Evolutionary conservation across 2,888 invertebrate genomes (phyloP).

Genomic region (Perithous albicinctus): DNA sequence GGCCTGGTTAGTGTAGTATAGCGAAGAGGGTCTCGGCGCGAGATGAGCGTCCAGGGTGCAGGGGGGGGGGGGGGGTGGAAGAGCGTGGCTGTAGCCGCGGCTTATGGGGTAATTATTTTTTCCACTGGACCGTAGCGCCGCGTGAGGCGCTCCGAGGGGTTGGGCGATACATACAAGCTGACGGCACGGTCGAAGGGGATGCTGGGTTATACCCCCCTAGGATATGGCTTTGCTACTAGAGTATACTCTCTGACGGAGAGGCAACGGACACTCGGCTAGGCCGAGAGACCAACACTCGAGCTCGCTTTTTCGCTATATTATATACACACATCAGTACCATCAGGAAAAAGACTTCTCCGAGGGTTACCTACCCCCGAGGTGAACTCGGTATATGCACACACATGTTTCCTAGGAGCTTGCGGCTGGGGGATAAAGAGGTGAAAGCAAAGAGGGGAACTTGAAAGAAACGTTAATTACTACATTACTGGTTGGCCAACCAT

Average conservation of each 20-base stretch:
- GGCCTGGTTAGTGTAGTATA: conserved; percentile 26
- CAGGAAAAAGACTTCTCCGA: not conserved
- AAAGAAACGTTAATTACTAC: conserved; percentile 81
- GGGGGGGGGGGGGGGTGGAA: too few species aligned
- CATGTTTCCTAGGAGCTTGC: conserved; percentile 62
- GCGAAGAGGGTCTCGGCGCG: conserved; percentile 7
- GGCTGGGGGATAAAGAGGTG: conserved; percentile 63
- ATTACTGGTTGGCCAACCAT: conserved; percentile 77
- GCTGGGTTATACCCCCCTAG: conserved; percentile 20
- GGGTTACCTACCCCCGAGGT: conserved; percentile 12
- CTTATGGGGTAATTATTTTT: conserved; percentile 67
- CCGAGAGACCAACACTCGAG: conserved; percentile 5
- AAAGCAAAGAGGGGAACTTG: conserved; percentile 72
- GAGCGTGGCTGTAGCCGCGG: conserved; percentile 46
- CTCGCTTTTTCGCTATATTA: not conserved
- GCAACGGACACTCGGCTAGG: conserved; percentile 5
- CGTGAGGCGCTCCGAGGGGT: conserved; percentile 38
- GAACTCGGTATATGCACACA: conserved; percentile 28
- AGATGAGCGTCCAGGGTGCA: conserved; percentile 15
- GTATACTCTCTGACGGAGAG: not conserved
- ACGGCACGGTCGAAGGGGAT: conserved; percentile 49
- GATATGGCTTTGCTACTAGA: conserved; percentile 40
- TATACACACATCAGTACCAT: not conserved
- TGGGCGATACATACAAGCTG: conserved; percentile 43
- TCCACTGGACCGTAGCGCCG: conserved; percentile 63